Evolutionary conservation across 2,113 vertebrate species (phyloP).

Genomic region (Mesocricetus auratus): DNA sequence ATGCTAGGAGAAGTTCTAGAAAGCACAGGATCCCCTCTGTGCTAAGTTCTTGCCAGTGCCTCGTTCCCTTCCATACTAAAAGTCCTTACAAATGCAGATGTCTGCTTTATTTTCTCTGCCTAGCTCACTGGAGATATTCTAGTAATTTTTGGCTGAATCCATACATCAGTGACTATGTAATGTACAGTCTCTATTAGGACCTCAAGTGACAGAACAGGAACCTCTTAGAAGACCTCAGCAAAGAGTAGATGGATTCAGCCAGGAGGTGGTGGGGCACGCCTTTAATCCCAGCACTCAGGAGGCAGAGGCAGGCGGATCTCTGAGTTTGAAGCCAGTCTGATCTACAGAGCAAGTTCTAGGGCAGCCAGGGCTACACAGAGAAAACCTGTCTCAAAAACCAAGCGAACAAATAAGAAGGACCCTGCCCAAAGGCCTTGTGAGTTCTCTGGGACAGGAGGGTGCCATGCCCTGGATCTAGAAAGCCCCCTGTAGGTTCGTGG

Average conservation of each 20-base stretch:
- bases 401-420: neutral
- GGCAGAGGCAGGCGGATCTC: neutral
- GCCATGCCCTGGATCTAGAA: neutral
- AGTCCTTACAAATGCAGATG: fast-evolving
- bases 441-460: neutral
- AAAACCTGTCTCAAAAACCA: neutral
- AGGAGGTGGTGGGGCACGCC: neutral
- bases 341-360: neutral
- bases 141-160: neutral
- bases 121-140: neutral
- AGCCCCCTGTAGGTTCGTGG: neutral
- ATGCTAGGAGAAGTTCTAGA: neutral
- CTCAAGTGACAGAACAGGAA: neutral
- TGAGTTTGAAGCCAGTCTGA: neutral
- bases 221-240: neutral
- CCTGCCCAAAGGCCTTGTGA: neutral
- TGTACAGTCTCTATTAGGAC: neutral
- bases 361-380: neutral
- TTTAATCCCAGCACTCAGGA: neutral
- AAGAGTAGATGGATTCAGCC: fast-evolving
- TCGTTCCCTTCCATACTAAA: neutral
- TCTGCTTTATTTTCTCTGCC: neutral
- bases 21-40: too few species aligned
- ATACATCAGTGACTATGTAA: neutral
- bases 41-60: neutral